These are phyloP conservation scores for Gymnogyps californianus DNA, from an alignment of 2,113 vertebrate genomes.

Conservation along the genomic window DNA sequence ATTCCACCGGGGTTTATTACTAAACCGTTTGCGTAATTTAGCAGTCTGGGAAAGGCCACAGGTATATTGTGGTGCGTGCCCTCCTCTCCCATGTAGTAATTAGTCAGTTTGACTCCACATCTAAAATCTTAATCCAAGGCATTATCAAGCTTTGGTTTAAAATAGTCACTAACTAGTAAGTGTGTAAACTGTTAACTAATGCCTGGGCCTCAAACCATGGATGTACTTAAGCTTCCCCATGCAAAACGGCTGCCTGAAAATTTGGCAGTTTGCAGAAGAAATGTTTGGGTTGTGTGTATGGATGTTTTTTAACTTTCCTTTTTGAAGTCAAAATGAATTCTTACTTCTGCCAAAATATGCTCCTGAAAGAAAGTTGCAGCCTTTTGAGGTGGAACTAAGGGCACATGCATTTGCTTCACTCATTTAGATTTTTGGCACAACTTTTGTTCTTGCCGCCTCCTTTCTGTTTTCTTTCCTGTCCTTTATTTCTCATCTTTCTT, in stretches of 20 bases:
- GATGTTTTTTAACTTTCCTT: background rate
- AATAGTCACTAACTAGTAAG: background rate
- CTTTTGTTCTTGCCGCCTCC: background rate
- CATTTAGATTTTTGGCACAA: background rate
- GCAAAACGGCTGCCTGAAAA: background rate
- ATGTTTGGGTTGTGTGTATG: background rate
- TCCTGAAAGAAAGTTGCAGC: slow-evolving; percentile 1
- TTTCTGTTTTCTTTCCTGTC: background rate
- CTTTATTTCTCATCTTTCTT: background rate
- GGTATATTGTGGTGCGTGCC: background rate
- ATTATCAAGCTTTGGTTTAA: background rate
- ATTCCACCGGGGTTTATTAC: background rate
- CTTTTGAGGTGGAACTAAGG: background rate
- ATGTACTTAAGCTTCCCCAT: background rate
- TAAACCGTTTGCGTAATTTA: background rate
- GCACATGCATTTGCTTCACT: background rate
- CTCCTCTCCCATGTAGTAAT: background rate
- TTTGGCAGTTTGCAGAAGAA: background rate
- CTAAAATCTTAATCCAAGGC: background rate
- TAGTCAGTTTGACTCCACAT: background rate
- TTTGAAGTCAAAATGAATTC: slow-evolving; percentile 1
- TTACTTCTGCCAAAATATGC: background rate
- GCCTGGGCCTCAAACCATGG: background rate
- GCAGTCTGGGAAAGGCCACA: background rate
- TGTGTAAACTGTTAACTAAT: background rate